A percentile compares a stretch with the other conserved stretches of the same genome.
Conservation (phyloP, 2,888 invertebrate species). For the Neoascia interrupta region DNA sequence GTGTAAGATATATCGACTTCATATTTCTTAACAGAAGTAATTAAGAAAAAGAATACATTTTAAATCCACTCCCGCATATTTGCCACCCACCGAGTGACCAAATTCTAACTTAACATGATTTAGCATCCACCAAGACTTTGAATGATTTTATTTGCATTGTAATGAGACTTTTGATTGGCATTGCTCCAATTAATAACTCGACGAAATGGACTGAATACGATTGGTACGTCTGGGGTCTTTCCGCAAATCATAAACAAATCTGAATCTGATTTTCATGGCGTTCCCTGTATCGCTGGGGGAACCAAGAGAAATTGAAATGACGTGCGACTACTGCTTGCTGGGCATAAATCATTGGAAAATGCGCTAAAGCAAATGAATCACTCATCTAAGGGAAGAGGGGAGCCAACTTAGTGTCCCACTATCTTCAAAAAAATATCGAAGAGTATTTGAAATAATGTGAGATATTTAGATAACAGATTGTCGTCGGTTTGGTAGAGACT, state of each 20-base stretch:
- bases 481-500: no score
- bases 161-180: constrained; percentile 64
- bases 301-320: constrained; percentile 12
- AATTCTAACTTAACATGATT: constrained; percentile 58
- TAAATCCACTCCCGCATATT: constrained; percentile 32
- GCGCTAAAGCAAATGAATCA: constrained; percentile 22
- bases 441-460: no score
- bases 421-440: no score
- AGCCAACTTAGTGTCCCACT: no score
- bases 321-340: constrained; percentile 15
- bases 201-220: constrained; percentile 1
- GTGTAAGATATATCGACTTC: no score
- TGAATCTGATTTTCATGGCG: neutral
- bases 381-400: constrained; percentile 1
- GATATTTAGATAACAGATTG: no score
- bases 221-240: neutral
- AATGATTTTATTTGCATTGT: constrained; percentile 41
- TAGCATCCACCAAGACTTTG: constrained; percentile 47
- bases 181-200: constrained; percentile 46
- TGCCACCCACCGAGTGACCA: constrained; percentile 57
- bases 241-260: constrained; percentile 41
- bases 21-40: no score
- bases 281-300: constrained; percentile 4
- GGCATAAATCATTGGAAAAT: constrained; percentile 22
- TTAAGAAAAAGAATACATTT: no score